Evolutionary conservation across 2,888 invertebrate genomes (phyloP).

Genomic region (Empis livida): DNA sequence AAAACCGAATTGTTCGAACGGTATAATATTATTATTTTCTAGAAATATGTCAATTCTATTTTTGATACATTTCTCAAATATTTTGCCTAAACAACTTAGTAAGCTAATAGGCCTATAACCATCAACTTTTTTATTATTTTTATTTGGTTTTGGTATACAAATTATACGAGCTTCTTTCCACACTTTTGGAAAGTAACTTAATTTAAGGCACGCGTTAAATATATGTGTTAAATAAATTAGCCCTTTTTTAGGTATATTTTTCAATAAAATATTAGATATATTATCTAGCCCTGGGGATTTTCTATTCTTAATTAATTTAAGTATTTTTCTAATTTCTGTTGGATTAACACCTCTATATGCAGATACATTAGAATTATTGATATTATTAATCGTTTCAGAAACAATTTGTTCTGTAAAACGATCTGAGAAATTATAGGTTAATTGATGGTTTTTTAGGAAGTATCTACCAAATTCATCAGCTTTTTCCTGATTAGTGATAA

Average conservation of each 20-base stretch:
- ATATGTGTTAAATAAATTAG: not conserved
- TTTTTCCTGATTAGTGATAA: not conserved
- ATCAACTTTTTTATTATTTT: not conserved
- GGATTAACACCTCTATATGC: not conserved
- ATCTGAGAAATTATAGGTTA: not conserved
- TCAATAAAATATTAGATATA: not conserved
- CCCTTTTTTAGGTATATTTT: not conserved
- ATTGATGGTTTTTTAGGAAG: not conserved
- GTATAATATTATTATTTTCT: not conserved
- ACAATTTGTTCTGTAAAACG: not conserved
- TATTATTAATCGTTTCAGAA: not conserved
- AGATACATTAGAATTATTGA: not conserved
- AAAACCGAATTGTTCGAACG: not conserved
- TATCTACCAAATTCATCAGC: not conserved
- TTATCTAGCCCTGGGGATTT: not conserved
- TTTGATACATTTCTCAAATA: not conserved
- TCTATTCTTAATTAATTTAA: not conserved
- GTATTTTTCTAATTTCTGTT: not conserved
- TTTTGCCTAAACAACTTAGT: not conserved
- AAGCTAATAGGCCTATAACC: not conserved
- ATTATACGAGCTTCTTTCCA: not conserved
- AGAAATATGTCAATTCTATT: not conserved
- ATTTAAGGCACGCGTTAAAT: not conserved
- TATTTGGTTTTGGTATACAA: not conserved
- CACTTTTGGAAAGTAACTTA: not conserved